These are phyloP conservation scores for Craseonycteris thonglongyai DNA, from an alignment of 2,113 vertebrate species.

Conservation along the genomic window DNA sequence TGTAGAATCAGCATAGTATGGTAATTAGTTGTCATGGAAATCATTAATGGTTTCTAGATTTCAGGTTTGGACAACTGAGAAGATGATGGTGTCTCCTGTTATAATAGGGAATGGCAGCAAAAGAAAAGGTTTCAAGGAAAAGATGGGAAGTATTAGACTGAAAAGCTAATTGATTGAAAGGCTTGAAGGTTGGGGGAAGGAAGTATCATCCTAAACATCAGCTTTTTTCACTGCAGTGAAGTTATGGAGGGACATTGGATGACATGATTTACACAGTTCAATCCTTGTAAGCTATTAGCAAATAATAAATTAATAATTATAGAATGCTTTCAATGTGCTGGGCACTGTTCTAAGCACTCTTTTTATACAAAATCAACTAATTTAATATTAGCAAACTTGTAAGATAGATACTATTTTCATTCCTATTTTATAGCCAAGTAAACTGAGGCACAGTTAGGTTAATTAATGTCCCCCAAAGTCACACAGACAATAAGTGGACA, in stretches of 20 bases:
- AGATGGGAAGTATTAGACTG: not conserved
- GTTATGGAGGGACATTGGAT: not conserved
- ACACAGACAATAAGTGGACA: not conserved
- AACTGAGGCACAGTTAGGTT: not conserved
- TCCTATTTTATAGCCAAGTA: not conserved
- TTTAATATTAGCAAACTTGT: not conserved
- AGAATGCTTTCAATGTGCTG: not conserved
- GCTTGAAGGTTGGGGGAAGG: not conserved
- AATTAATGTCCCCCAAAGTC: not conserved
- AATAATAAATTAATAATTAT: not conserved
- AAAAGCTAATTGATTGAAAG: not conserved
- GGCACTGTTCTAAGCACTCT: not conserved
- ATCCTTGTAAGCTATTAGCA: not conserved
- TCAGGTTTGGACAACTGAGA: not conserved
- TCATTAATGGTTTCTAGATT: not conserved
- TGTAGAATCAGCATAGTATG: not conserved
- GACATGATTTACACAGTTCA: not conserved
- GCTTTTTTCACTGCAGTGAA: not conserved
- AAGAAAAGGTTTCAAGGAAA: not conserved
- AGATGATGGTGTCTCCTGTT: not conserved
- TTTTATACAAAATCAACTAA: not conserved
- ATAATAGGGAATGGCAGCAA: not conserved
- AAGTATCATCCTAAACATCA: not conserved
- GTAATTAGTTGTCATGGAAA: not conserved
- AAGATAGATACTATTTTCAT: not conserved